phyloP scores from a whole-genome alignment of 2,113 vertebrate genomes.

The Vombatus ursinus region DNA sequence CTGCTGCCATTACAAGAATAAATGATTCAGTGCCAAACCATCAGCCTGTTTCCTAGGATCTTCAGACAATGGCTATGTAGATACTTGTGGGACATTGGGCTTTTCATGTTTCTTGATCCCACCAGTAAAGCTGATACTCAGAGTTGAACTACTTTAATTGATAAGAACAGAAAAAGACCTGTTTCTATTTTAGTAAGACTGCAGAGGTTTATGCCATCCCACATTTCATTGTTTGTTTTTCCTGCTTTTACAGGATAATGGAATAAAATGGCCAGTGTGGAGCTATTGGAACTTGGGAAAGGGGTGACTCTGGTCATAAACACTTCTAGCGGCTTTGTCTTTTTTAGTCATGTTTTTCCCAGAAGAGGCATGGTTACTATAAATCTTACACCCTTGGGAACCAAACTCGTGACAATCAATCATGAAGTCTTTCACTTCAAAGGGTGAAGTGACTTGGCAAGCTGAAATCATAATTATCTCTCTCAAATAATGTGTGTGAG shows the following conservation, averaged over 20 bases:
- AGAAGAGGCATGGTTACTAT: constrained; percentile 46
- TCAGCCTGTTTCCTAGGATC: constrained; percentile 8
- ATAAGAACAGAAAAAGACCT: constrained; percentile 21
- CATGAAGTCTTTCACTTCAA: constrained; percentile 64
- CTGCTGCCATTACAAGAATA: neutral
- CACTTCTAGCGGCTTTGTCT: constrained; percentile 55
- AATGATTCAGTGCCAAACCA: constrained; percentile 13
- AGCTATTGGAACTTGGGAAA: constrained; percentile 35
- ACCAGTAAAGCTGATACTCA: constrained; percentile 8
- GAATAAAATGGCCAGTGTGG: neutral
- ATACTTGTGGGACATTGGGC: constrained; percentile 1
- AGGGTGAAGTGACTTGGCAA: constrained; percentile 51
- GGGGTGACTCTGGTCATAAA: constrained; percentile 1
- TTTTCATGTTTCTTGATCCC: constrained; percentile 23
- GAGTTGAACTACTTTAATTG: constrained; percentile 31
- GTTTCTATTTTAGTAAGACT: neutral
- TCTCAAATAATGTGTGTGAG: constrained; percentile 3
- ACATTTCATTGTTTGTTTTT: neutral
- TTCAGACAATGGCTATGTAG: constrained; percentile 15
- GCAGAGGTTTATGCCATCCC: neutral
- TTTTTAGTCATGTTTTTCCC: constrained; percentile 61
- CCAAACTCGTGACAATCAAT: constrained; percentile 53
- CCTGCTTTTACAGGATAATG: neutral
- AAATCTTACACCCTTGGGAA: constrained; percentile 60
- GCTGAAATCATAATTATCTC: neutral